These are phyloP conservation scores for Alexandromys fortis DNA, from an alignment of 2,113 vertebrate species.

Conservation along the genomic window DNA sequence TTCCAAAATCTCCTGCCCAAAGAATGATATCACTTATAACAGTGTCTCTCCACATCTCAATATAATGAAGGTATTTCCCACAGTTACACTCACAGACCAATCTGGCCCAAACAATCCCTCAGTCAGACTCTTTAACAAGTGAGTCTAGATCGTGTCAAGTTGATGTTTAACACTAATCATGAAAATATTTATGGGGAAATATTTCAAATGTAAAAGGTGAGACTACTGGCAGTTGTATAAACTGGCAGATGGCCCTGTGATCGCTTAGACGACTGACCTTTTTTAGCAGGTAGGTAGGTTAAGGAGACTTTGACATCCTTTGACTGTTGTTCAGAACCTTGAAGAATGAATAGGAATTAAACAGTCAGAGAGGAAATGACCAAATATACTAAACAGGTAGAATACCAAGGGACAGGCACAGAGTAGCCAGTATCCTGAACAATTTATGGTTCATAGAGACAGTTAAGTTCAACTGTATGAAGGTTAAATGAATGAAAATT, in stretches of 20 bases:
- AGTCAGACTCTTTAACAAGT: not conserved
- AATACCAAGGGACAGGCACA: not conserved
- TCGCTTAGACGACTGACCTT: not conserved
- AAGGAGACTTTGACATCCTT: not conserved
- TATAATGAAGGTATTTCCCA: not conserved
- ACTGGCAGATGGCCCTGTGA: not conserved
- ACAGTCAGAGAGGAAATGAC: not conserved
- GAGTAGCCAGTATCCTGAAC: not conserved
- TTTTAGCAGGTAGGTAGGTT: not conserved
- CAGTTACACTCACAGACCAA: not conserved
- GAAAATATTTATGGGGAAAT: not conserved
- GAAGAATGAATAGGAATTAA: not conserved
- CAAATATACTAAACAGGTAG: not conserved
- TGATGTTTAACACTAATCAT: not conserved
- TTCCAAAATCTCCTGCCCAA: not conserved
- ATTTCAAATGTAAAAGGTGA: not conserved
- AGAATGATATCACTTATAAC: not conserved
- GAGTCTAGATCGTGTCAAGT: not conserved
- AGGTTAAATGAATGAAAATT: not conserved
- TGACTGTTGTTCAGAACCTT: not conserved
- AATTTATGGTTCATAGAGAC: not conserved
- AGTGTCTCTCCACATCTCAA: not conserved
- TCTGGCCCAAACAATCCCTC: not conserved
- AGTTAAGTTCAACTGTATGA: not conserved
- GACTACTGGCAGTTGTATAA: not conserved